Evolutionary conservation across 2,797 vertebrate genomes (phyloP).

Genomic region (Alauda arvensis): DNA sequence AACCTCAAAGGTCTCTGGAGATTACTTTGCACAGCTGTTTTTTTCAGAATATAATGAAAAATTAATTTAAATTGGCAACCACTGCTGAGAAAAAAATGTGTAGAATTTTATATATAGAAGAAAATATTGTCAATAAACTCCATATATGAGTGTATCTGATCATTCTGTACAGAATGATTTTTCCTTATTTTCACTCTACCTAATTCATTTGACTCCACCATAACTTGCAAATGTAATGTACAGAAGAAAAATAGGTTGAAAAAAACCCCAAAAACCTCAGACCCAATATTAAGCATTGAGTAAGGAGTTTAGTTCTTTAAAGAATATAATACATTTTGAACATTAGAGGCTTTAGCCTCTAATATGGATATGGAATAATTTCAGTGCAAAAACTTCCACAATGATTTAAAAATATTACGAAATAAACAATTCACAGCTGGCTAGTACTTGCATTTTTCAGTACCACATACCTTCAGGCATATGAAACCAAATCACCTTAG

Average conservation of each 20-base stretch:
- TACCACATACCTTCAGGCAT: background rate
- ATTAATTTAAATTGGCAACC: constrained; percentile 13
- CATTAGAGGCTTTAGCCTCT: background rate
- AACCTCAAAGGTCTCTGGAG: constrained; percentile 10
- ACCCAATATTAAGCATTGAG: background rate
- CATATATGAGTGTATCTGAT: background rate
- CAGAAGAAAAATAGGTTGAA: background rate
- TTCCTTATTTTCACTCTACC: background rate
- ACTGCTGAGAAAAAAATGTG: background rate
- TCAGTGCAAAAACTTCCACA: background rate
- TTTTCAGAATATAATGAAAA: constrained; percentile 24
- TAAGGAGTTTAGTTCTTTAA: background rate
- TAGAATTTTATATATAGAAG: background rate
- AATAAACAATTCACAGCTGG: background rate
- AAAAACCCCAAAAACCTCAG: background rate
- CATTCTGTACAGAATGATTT: background rate
- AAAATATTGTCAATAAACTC: background rate
- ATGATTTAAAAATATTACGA: background rate
- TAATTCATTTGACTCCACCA: background rate
- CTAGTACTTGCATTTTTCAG: background rate
- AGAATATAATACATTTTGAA: background rate
- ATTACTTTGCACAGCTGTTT: constrained; percentile 18
- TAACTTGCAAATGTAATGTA: background rate
- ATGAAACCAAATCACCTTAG: background rate
- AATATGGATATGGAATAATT: background rate